Percentiles rank a stretch among this genome's conserved stretches.
Conservation (phyloP, 2,888 invertebrate genomes). For the Pyrochroa serraticornis region DNA sequence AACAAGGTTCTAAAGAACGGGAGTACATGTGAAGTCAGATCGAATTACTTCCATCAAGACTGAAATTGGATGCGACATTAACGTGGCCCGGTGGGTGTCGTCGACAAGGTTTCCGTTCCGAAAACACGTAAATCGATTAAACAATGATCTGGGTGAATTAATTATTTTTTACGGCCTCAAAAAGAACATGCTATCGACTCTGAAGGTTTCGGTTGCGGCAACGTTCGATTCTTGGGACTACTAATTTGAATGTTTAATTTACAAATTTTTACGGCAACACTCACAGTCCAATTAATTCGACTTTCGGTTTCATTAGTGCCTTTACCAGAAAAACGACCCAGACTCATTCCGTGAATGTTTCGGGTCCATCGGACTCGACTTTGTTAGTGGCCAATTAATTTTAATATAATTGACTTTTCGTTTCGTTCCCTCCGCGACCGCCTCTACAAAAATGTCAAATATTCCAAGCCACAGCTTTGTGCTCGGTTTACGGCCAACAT, state of each 20-base stretch:
- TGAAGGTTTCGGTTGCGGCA: too few species aligned
- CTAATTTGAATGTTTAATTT: constrained; percentile 18
- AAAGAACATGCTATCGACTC: too few species aligned
- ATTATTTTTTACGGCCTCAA: too few species aligned
- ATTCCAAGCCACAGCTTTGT: constrained; percentile 20
- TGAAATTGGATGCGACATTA: too few species aligned
- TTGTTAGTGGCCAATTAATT: constrained; percentile 53
- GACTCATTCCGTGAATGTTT: constrained; percentile 40
- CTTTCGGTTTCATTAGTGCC: constrained; percentile 42
- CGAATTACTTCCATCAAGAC: too few species aligned
- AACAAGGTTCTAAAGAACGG: too few species aligned
- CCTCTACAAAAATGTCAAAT: constrained; percentile 35
- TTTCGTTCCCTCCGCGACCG: constrained; percentile 34
- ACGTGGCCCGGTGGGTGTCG: too few species aligned
- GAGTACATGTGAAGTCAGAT: too few species aligned
- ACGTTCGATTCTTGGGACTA: neutral
- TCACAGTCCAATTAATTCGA: constrained; percentile 33
- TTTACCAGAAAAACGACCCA: constrained; percentile 28
- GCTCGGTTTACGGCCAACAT: too few species aligned
- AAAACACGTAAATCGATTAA: too few species aligned
- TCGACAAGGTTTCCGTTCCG: too few species aligned
- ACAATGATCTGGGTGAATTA: too few species aligned
- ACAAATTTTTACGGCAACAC: constrained; percentile 22
- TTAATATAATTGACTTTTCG: constrained; percentile 53
- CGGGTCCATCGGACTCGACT: constrained; percentile 35